Evolutionary conservation across 1,140 invertebrate species (phyloP).

Genomic region (Lepidurus arcticus): DNA sequence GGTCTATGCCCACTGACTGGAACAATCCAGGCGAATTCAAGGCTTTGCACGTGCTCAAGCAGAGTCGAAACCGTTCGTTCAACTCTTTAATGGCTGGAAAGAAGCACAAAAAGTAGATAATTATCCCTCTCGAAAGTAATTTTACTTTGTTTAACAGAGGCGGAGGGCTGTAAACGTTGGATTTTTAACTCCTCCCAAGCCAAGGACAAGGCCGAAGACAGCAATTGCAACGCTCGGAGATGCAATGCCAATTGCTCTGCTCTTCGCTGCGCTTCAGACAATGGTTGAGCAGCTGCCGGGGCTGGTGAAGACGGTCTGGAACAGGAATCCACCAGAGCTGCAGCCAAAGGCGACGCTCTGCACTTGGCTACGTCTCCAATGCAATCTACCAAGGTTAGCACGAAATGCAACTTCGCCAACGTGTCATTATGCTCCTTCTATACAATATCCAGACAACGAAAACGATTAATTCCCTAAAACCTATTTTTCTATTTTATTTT

Average conservation of each 20-base stretch:
- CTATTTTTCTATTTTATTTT: background rate
- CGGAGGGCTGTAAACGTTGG: constrained; percentile 78
- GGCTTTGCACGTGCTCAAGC: constrained; percentile 78
- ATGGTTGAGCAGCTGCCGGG: background rate
- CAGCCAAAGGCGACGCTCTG: constrained; percentile 63
- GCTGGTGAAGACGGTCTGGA: constrained; percentile 3
- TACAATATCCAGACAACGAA: constrained; percentile 29
- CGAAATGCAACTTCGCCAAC: constrained; percentile 87
- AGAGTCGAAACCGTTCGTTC: constrained; percentile 82
- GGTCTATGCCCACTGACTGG: constrained; percentile 59
- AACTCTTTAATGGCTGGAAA: constrained; percentile 45
- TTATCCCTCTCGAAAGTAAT: background rate
- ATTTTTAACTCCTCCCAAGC: constrained; percentile 80
- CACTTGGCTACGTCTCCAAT: constrained; percentile 77
- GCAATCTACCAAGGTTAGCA: constrained; percentile 81
- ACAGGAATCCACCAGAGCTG: constrained; percentile 39
- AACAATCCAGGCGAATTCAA: constrained; percentile 69
- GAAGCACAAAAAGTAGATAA: background rate
- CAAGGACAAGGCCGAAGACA: constrained; percentile 83
- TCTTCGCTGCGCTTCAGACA: constrained; percentile 49
- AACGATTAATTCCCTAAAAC: too few species aligned
- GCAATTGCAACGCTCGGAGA: constrained; percentile 79
- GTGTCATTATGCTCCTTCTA: constrained; percentile 87
- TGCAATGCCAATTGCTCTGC: constrained; percentile 89
- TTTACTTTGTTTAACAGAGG: constrained; percentile 79